phyloP scores from a whole-genome alignment of 2,888 invertebrate species.

The Rhingia rostrata region DNA sequence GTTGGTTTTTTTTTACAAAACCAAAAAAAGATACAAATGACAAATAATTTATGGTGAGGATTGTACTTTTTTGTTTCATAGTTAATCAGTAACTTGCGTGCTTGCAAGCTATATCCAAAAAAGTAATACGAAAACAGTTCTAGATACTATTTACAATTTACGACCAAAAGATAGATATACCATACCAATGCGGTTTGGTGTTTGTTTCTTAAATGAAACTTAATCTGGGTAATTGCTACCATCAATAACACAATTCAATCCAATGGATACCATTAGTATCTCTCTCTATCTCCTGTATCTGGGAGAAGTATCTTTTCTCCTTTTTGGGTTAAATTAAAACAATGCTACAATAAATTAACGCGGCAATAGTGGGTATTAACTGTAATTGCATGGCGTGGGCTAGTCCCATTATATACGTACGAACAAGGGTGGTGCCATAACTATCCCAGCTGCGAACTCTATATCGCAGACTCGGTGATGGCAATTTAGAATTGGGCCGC shows the following conservation, averaged over 20 bases:
- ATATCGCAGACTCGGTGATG: slow-evolving; percentile 18
- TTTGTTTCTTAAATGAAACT: slow-evolving; percentile 63
- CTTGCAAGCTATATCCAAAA: slow-evolving; percentile 1
- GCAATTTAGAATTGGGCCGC: slow-evolving; percentile 57
- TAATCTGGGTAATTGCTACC: slow-evolving; percentile 68
- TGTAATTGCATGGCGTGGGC: slow-evolving; percentile 64
- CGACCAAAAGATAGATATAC: slow-evolving; percentile 32
- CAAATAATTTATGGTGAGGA: slow-evolving; percentile 3
- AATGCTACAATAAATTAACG: slow-evolving; percentile 70
- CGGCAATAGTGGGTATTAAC: slow-evolving; percentile 50
- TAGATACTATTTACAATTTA: slow-evolving; percentile 9
- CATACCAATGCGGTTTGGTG: background rate
- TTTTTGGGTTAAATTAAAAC: slow-evolving; percentile 64
- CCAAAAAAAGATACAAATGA: background rate
- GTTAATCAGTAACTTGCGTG: background rate
- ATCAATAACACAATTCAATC: slow-evolving; percentile 66
- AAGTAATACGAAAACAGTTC: slow-evolving; percentile 4
- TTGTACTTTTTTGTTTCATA: background rate
- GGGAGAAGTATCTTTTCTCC: slow-evolving; percentile 11
- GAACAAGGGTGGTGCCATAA: slow-evolving; percentile 3
- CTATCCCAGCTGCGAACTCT: slow-evolving; percentile 29
- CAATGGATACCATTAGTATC: slow-evolving; percentile 29
- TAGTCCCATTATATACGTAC: slow-evolving; percentile 15
- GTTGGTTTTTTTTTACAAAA: slow-evolving; percentile 15
- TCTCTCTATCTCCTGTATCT: slow-evolving; percentile 20